phyloP scores from a whole-genome alignment of 1,140 invertebrate genomes.

The Drosophila jambulina region DNA sequence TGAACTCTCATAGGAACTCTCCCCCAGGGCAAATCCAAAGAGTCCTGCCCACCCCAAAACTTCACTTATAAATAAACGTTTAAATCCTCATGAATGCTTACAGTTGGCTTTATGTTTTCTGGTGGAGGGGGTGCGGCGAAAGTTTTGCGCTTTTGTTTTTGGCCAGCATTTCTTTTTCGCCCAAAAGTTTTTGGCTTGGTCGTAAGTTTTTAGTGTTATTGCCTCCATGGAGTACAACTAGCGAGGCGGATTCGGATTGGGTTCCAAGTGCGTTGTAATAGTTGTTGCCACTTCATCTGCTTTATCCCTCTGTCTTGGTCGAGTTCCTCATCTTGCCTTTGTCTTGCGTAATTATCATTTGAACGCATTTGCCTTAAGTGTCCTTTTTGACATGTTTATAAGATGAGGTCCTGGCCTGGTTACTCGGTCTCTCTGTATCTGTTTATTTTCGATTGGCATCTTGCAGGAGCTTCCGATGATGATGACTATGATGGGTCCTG shows the following conservation, averaged over 20 bases:
- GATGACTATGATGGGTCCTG: slow-evolving; percentile 43
- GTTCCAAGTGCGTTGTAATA: slow-evolving; percentile 76
- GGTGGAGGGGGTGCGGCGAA: slow-evolving; percentile 50
- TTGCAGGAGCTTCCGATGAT: slow-evolving; percentile 34
- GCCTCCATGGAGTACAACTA: slow-evolving; percentile 52
- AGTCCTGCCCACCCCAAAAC: slow-evolving; percentile 4
- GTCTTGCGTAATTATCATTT: slow-evolving; percentile 76
- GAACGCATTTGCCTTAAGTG: slow-evolving; percentile 80
- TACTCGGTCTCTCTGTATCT: slow-evolving; percentile 12
- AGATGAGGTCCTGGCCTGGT: slow-evolving; percentile 43
- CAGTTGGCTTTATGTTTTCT: slow-evolving; percentile 75
- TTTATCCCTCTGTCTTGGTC: slow-evolving; percentile 35
- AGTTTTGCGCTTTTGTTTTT: slow-evolving; percentile 76
- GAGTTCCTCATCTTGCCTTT: slow-evolving; percentile 40
- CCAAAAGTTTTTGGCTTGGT: slow-evolving; percentile 29
- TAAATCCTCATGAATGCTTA: slow-evolving; percentile 83
- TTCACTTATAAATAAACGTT: slow-evolving; percentile 79
- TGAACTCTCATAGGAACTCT: slow-evolving; percentile 42
- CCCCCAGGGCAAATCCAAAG: slow-evolving; percentile 9
- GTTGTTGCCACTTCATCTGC: slow-evolving; percentile 81
- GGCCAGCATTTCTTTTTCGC: slow-evolving; percentile 62
- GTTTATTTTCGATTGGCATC: slow-evolving; percentile 52
- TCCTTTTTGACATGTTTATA: slow-evolving; percentile 83
- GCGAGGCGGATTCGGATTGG: slow-evolving; percentile 62
- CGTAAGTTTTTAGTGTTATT: slow-evolving; percentile 84